Evolutionary conservation across 2,888 invertebrate species (phyloP).

Genomic region (Liposcelis brunnea): DNA sequence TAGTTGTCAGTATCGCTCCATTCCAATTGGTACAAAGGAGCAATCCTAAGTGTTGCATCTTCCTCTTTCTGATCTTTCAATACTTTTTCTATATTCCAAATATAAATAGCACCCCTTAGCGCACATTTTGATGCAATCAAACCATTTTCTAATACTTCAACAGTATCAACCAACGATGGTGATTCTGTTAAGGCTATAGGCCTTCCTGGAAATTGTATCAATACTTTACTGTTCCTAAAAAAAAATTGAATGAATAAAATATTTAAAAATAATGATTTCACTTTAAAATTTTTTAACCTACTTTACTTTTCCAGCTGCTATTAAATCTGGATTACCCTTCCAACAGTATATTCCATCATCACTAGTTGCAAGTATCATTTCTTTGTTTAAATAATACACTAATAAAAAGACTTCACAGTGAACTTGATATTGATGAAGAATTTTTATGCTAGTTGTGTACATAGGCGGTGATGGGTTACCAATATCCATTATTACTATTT

Average conservation of each 20-base stretch:
- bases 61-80: neutral
- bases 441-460: slow-evolving; percentile 13
- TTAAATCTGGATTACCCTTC: slow-evolving; percentile 7
- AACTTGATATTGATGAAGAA: slow-evolving; percentile 11
- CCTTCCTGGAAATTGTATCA: slow-evolving; percentile 6
- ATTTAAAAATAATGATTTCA: neutral
- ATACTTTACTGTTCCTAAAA: neutral
- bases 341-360: slow-evolving; percentile 17
- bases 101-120: slow-evolving; percentile 19
- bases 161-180: slow-evolving; percentile 18
- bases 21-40: slow-evolving; percentile 17
- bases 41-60: slow-evolving; percentile 9
- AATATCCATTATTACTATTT: slow-evolving; percentile 15
- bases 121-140: slow-evolving; percentile 20
- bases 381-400: slow-evolving; percentile 14
- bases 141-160: slow-evolving; percentile 17
- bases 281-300: neutral
- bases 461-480: slow-evolving; percentile 13
- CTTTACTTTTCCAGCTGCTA: neutral
- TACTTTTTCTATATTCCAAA: slow-evolving; percentile 17
- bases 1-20: slow-evolving; percentile 23
- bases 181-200: neutral
- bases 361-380: slow-evolving; percentile 18
- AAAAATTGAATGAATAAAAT: too few species aligned
- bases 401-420: slow-evolving; percentile 16